Evolutionary conservation across 2,888 invertebrate species (phyloP), one percentile per base, ranked within the genome.

Genomic region (Epinotia nisella): DNA sequence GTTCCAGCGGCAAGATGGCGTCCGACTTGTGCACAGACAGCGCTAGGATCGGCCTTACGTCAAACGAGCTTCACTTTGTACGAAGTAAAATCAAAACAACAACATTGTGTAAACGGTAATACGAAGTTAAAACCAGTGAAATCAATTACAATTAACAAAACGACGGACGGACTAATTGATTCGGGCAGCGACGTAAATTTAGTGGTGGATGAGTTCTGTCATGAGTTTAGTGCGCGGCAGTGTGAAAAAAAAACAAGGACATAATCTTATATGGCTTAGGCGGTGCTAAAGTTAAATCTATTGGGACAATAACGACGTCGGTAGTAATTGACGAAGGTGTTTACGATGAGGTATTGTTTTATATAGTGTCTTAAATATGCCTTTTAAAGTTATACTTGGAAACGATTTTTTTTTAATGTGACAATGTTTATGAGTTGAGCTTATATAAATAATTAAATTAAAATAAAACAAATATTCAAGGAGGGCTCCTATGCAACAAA

Each of bases 361-460:
- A 61, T 21, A 19, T 61, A 45, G 45, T 61, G 19, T 45, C 61
- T 45, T 21, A 45, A 61, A 13, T 61, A 61, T 76, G 76, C 17
- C 78, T 49, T 49, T 49, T 49, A 49, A 49, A 49, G 4, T 49
- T 49, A 49, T 49, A 15, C 49, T 49, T 3, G 49, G 49, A 49
- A 66, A 49, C n/a, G 49, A 49, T n/a, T 49, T 49, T 15, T 49
- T 49, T 15, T 4, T 21, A 61, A 61, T 45, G 61, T 61, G 61
- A 45, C 61, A 45, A 61, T 61, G 61, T 61, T 61, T 61, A 61
- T 61, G 61, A 61, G 61, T 61, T 45, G 61, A 21, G n/a, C n/a
- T n/a, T n/a, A n/a, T n/a, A n/a, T n/a, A n/a, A n/a, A n/a, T n/a
- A n/a, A n/a, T n/a, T n/a, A n/a, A n/a, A n/a, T n/a, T n/a, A n/a